Conservation (phyloP, 2,113 vertebrate genomes). For the Ellobius talpinus region DNA sequence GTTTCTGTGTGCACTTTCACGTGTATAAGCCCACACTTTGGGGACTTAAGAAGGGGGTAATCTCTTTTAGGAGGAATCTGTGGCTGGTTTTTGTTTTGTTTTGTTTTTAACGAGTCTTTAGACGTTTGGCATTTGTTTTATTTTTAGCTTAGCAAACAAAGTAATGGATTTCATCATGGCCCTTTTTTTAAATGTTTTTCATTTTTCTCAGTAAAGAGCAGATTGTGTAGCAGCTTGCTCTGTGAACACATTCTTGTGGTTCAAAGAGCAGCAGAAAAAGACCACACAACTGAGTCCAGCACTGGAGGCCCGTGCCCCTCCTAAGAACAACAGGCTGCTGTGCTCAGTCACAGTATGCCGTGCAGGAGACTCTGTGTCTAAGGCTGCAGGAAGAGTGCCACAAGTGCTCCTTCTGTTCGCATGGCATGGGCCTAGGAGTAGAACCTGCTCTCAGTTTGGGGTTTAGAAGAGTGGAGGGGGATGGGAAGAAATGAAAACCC, state of each 20-base stretch:
- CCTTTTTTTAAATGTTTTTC: constrained; percentile 47
- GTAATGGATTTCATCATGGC: neutral
- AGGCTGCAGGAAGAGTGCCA: constrained; percentile 60
- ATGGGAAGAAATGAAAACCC: neutral
- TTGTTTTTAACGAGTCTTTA: constrained; percentile 62
- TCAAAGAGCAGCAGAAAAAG: neutral
- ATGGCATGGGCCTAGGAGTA: neutral
- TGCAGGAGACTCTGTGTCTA: constrained; percentile 38
- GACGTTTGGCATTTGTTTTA: neutral
- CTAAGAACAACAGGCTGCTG: neutral
- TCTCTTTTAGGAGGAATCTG: constrained; percentile 69
- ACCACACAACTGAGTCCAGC: neutral
- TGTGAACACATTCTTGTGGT: constrained; percentile 40
- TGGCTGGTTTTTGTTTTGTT: constrained; percentile 56
- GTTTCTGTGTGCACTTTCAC: constrained; percentile 75
- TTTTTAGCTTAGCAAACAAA: neutral
- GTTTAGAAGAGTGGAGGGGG: neutral
- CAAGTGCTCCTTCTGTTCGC: constrained; percentile 48
- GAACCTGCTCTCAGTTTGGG: constrained; percentile 28
- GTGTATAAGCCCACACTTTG: constrained; percentile 64
- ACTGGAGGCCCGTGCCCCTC: neutral
- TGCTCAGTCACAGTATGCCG: constrained; percentile 17
- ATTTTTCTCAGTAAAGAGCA: constrained; percentile 47
- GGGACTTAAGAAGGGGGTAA: constrained; percentile 66
- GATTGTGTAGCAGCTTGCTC: constrained; percentile 43